phyloP scores from a whole-genome alignment of 1,140 invertebrate species.

The Brachionus rotundiformis region DNA sequence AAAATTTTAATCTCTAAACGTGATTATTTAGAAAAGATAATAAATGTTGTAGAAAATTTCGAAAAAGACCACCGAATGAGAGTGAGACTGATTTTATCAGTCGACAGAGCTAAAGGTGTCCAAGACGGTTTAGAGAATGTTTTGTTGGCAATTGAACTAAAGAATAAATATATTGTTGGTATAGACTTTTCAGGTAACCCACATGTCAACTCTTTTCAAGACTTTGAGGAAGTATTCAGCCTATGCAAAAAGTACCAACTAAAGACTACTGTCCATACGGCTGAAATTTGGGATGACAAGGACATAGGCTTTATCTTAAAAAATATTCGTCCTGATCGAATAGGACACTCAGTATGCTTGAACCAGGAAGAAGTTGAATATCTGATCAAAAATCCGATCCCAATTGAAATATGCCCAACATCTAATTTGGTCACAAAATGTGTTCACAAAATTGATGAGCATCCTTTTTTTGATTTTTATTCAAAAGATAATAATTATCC shows the following conservation, averaged over 20 bases:
- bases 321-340: conserved; percentile 28
- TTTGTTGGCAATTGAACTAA: not conserved
- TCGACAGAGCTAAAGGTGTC: conserved; percentile 36
- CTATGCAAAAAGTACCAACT: not conserved
- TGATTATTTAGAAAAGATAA: conserved; percentile 10
- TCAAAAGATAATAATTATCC: not conserved
- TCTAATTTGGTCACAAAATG: conserved; percentile 50
- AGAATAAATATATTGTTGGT: conserved; percentile 2
- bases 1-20: not conserved
- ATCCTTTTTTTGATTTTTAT: conserved; percentile 48
- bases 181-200: conserved; percentile 49
- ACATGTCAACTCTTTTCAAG: not conserved
- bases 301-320: conserved; percentile 40
- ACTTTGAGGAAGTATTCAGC: not conserved
- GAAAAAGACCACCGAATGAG: not conserved
- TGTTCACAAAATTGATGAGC: not conserved
- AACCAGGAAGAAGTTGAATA: not conserved
- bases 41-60: conserved; percentile 28
- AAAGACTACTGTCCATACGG: conserved; percentile 35
- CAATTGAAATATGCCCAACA: conserved; percentile 48
- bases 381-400: conserved; percentile 38
- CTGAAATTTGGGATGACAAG: not conserved
- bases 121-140: conserved; percentile 41
- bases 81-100: conserved; percentile 29
- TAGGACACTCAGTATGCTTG: conserved; percentile 32